Base-by-base conservation (phyloP, 2,797 vertebrate species). In the Antennarius maculatus region DNA sequence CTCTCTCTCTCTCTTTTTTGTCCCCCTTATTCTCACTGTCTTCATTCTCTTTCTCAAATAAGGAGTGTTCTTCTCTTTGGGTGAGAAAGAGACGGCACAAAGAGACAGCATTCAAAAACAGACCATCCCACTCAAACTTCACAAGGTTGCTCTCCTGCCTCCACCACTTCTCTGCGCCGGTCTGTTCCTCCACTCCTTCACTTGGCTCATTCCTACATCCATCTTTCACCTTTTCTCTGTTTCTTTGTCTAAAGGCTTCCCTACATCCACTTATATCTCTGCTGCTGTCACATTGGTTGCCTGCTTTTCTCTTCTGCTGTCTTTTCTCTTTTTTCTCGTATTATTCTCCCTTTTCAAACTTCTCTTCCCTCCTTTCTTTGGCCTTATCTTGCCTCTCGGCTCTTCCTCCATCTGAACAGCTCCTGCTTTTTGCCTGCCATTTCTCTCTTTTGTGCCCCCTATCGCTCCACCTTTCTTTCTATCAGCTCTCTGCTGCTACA, bases 81-180 rank as follows among this genome's bases (percentile, higher is more conserved):
- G 42, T 43, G 42, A 43, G 42, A 43, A 43, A 43, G 42, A 43
- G 14, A 15, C 42, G 1, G 42, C 42, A 43, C 42, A 43, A 43
- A 43, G 42, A 43, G 42, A 43, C 66, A 60, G 73, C 87, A 77
- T 87, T 89, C 77, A 82, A 84, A 89, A 87, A 77, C 86, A 88
- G 76, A 84, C 83, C 87, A 86, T 86, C 89, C 89, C 86, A 91
- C 89, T 87, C 88, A 86, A 84, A 89, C 87, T 87, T 90, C 87
- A 90, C 89, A 89, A 88, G 89, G 86, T 88, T 86, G 74, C 72
- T 90, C 69, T 87, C 74, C 75, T 87, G 77, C 84, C 79, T 86
- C 82, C 76, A 47, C 74, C 74, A 46, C 79, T 78, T 87, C 74
- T 65, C 86, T 65, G 61, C 11, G 17, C 58, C 60, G 49, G 77